A percentile compares a stretch with the other conserved stretches of the same genome.
phyloP scores from a whole-genome alignment of 1,140 invertebrate species.

The Drosophila carrolli region DNA sequence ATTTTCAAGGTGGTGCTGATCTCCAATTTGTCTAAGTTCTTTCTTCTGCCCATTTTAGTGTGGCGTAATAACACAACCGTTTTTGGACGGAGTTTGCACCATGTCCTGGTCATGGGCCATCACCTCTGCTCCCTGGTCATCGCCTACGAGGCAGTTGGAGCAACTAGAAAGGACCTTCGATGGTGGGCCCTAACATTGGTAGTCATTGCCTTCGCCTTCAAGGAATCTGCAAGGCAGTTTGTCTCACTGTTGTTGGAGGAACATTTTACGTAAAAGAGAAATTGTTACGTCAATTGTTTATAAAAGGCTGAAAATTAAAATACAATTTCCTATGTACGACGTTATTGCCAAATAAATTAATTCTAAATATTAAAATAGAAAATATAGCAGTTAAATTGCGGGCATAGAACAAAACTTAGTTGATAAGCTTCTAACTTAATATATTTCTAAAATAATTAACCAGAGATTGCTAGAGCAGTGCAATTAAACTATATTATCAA shows the following conservation, averaged over 20 bases:
- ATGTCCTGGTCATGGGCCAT: slow-evolving; percentile 68
- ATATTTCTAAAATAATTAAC: no score
- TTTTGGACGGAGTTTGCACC: slow-evolving; percentile 67
- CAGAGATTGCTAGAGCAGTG: no score
- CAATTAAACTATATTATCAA: no score
- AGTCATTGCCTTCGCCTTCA: slow-evolving; percentile 53
- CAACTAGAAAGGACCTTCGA: slow-evolving; percentile 26
- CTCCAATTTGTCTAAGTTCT: slow-evolving; percentile 85
- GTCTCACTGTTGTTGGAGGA: slow-evolving; percentile 44
- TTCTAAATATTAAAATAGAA: no score
- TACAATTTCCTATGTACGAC: background rate
- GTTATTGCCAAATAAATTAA: background rate
- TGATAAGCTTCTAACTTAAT: no score
- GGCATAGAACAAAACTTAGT: no score
- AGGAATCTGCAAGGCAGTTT: slow-evolving; percentile 57
- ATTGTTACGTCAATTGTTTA: background rate
- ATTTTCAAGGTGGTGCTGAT: slow-evolving; percentile 84
- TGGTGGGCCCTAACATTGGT: slow-evolving; percentile 46
- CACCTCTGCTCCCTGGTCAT: slow-evolving; percentile 70
- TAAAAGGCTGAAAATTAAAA: background rate
- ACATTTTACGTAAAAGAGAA: slow-evolving; percentile 16
- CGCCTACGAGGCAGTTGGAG: slow-evolving; percentile 60
- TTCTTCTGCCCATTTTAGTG: slow-evolving; percentile 85
- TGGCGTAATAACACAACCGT: slow-evolving; percentile 85
- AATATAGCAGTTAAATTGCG: no score